These are phyloP conservation scores for Pegoplata infirma DNA, from an alignment of 2,888 invertebrate species.

Conservation along the genomic window DNA sequence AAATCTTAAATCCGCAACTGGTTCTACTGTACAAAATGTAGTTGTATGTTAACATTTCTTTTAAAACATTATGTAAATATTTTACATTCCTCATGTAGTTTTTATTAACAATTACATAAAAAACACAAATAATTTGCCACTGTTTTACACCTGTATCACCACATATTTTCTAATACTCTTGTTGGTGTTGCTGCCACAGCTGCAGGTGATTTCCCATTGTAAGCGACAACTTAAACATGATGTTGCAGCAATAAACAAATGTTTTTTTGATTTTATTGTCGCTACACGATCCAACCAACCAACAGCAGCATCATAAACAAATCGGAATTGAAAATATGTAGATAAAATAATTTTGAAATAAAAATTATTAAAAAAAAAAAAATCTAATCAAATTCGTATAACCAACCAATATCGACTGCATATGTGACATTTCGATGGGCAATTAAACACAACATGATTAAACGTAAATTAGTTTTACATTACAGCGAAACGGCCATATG, in stretches of 20 bases:
- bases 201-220: background rate
- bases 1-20: too few species aligned
- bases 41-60: too few species aligned
- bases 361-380: too few species aligned
- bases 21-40: too few species aligned
- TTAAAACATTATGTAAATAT: too few species aligned
- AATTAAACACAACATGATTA: slow-evolving; percentile 63
- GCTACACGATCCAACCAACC: slow-evolving; percentile 14
- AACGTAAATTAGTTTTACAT: slow-evolving; percentile 61
- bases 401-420: slow-evolving; percentile 7
- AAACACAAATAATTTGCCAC: slow-evolving; percentile 48
- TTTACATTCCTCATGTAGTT: slow-evolving; percentile 26
- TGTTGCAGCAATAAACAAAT: slow-evolving; percentile 56
- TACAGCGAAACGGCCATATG: slow-evolving; percentile 40
- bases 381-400: slow-evolving; percentile 17
- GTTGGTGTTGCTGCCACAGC: slow-evolving; percentile 18
- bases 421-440: slow-evolving; percentile 60
- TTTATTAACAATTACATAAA: background rate
- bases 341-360: slow-evolving; percentile 35
- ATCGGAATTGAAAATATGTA: slow-evolving; percentile 12
- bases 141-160: slow-evolving; percentile 53
- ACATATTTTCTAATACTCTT: slow-evolving; percentile 9
- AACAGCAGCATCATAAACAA: slow-evolving; percentile 34
- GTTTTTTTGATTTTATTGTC: slow-evolving; percentile 57
- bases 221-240: slow-evolving; percentile 16